Base-by-base conservation (phyloP, 2,113 vertebrate genomes). In the Tenrec ecaudatus region DNA sequence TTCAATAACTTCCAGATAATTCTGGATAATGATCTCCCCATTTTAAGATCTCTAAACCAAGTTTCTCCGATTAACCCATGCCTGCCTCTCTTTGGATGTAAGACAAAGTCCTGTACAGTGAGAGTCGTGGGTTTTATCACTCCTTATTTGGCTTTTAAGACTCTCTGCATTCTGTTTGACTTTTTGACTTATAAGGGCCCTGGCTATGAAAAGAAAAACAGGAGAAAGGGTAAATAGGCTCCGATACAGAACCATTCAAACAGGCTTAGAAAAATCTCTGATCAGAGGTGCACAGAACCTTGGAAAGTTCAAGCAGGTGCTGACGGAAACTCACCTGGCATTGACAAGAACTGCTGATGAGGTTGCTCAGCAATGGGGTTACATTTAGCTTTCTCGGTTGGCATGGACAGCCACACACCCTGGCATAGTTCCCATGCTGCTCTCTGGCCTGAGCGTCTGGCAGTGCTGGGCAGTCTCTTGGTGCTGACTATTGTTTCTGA, bases 281-380 rank as follows among this genome's bases (percentile, higher is more conserved):
- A 90, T 47, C 77, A 60, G 68, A 78, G 36, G 27, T 86, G 57
- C 25, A 36, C 27, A n/a, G 38, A 40, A 31, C 40, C 25, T 82
- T 64, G 62, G 20, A 38, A 53, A 75, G 25, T 58, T 64, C 47
- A 40, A 82, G 40, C 88, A 93, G 64, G 25, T 62, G 90, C 47
- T 94, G 58, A 68, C 33, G 36, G 60, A 88, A 92, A 82, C 60
- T 85, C 83, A 82, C 31, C 86, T 43, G 57, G 82, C 86, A 36
- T 86, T 79, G 68, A 75, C 47, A 53, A 86, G 68, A 86, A 38
- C 38, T 82, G 38, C 71, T 96, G 88, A 90, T 43, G 80, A 96
- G 75, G 15, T 36, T 79, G 25, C 87, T 76, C 38, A 53, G 82
- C 68, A 16, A 29, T 3, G 43, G 64, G 58, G 69, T 53, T 73